These are phyloP conservation scores for Chaetodon auriga DNA, from an alignment of 2,113 vertebrate species.

Conservation along the genomic window DNA sequence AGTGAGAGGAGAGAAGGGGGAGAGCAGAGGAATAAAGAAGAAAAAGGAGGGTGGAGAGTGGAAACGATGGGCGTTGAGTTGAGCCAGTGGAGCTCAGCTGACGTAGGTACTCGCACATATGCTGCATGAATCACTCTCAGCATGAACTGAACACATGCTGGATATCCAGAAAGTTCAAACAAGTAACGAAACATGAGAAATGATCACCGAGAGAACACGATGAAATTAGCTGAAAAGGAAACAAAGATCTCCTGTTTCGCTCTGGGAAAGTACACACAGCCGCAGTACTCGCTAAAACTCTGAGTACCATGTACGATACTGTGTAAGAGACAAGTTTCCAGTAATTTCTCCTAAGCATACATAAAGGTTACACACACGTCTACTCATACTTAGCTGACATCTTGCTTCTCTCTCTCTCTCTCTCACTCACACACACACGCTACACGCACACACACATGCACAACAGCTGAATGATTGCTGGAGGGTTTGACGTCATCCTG, in stretches of 20 bases:
- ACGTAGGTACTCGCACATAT: not conserved
- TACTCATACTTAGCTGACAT: not conserved
- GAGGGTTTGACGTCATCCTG: constrained; percentile 25
- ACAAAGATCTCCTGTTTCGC: not conserved
- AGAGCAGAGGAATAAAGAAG: too few relatives aligned
- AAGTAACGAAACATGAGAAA: not conserved
- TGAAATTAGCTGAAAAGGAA: not conserved
- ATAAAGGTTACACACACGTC: not conserved
- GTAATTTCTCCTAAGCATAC: not conserved
- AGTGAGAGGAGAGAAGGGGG: not conserved
- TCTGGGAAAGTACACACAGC: not conserved
- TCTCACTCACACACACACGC: not conserved
- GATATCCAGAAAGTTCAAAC: not conserved
- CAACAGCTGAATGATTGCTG: not conserved
- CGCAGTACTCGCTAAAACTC: not conserved
- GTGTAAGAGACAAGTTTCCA: not conserved
- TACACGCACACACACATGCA: not conserved
- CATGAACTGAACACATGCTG: not conserved
- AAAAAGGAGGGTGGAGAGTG: not conserved
- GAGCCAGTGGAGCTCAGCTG: not conserved
- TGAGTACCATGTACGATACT: not conserved
- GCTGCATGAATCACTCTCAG: not conserved
- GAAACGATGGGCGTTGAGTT: constrained; percentile 13
- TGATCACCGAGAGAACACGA: not conserved
- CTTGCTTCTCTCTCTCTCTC: not conserved